Base-by-base conservation (phyloP, 2,113 vertebrate genomes). In the Apeltes quadracus region DNA sequence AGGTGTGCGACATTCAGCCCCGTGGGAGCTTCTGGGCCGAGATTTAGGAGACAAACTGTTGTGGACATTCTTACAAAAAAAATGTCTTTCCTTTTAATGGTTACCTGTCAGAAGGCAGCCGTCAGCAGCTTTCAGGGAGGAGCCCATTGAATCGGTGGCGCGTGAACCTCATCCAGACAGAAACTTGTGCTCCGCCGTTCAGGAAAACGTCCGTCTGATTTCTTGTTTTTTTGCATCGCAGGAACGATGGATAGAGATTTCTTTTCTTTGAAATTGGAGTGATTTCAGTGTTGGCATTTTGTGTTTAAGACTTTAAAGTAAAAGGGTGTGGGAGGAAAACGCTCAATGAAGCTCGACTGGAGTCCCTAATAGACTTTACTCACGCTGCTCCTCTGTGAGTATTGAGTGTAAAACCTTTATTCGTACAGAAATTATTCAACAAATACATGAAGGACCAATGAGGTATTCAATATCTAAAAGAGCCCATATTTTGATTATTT, bases 161-260 rank as follows among this genome's bases (percentile, higher is more conserved):
- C 87, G 82, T 88, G 84, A 90, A 90, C 71, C 64, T 74, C 63
- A 57, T 85, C 86, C 61, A 83, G 88, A 88, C 84, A 92, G 75
- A 82, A 84, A 77, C 75, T 58, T 78, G 83, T 87, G 78, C 80
- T 87, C 61, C 84, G 81, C 73, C 65, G 84, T 75, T 81, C 81
- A 70, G 56, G 57, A 72, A 65, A 58, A 50, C 53, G 25, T 63
- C 29, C n/a, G 62, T 76, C 55, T 76, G 84, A 88, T 84, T 77
- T 69, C 43, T 5, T 3, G 29, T 5, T 59, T 66, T 80, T 61
- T 64, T 72, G 71, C 36, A 25, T 59, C 69, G 61, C 38, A 66
- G 65, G 72, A 51, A 75, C 56, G 59, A 76, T 29, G 46, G 48
- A 78, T 36, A 43, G 22, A 48, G 7, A 69, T 32, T 61, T n/a